Base-by-base conservation (phyloP, 2,797 vertebrate genomes). In the Gymnopithys bicolor region DNA sequence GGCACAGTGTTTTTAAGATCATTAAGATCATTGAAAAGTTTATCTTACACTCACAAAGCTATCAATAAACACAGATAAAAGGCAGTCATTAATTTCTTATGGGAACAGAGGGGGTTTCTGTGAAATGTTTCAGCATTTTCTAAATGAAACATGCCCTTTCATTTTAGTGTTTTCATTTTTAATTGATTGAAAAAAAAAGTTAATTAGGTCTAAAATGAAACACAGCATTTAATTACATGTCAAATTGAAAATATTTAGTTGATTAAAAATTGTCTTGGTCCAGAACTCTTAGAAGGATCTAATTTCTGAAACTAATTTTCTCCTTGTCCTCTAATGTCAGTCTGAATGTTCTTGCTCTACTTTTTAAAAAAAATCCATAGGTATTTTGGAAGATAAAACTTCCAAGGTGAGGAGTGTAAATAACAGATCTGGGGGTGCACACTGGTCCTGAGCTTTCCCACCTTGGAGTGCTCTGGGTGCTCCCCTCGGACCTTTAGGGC, bases 171-270 rank as follows among this genome's bases (percentile, higher is more conserved):
- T 80, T 93, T 83, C 27, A 51, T 73, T 83, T 93, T 75, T 86
- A 55, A 71, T 59, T 80, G 24, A 75, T 82, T 73, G 46, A 23
- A 11, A 2, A 67, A 67, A 67, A 32, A 89, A 89, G 49, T 83
- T 93, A 82, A 90, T 93, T 83, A 77, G 15, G 56, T 83, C 59
- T 80, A 53, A 85, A 80, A 73, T 77, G n/a, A 94, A 91, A 77
- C 62, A 37, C 77, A 79, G 30, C 55, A 58, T 90, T 94, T 93
- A 93, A 91, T 90, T 87, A 91, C 27, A 80, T 70, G 45, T 68
- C 83, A 79, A 30, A 75, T 37, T 55, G 48, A 87, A 93, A 79
- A 64, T 89, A 82, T 24, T 76, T 59, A 73, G 37, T 60, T 71
- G 55, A 79, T 94, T 89, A 82, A 71, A 95, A 82, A 0, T 45